Base-by-base conservation (phyloP, 2,797 vertebrate genomes). In the Coreius guichenoti region DNA sequence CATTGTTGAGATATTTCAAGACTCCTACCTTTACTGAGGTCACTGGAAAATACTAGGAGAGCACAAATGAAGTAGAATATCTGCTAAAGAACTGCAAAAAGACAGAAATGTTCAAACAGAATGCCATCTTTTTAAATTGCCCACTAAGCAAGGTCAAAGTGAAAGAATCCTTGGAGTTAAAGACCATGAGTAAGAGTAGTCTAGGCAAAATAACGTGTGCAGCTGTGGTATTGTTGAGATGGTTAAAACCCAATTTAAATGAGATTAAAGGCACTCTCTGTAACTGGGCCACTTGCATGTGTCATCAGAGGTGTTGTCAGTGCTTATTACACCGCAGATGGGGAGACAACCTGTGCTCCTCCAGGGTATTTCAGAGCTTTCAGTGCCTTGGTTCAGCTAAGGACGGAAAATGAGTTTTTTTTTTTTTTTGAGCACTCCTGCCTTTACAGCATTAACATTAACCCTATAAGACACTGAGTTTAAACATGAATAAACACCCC, bases 1-100 rank as follows among this genome's bases (percentile, higher is more conserved):
- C 82, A 86, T 85, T 89, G 87, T 87, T 82, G 81, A 87, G 83
- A 82, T 83, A 89, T 89, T 88, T 82, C 56, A 87, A 86, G 85
- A 69, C 43, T 88, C 68, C 75, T 86, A 85, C 85, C 81, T 89
- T 88, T 86, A 58, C 87, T 74, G 81, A 86, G 80, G 80, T 85
- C 77, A 80, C 54, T 80, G 68, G 76, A 80, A 80, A 78, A 21
- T 39, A 84, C 65, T 8, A 19, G 12, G 49, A 79, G 29, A 69
- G 26, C 39, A 43, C 14, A 33, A 84, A 58, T 33, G 5, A 78
- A 76, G 72, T 29, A 39, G 14, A 65, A 29, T 61, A 82, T 49
- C 29, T 23, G 45, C 58, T 36, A 47, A 47, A 73, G n/a, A 61
- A 39, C n/a, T 1, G 21, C 61, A 26, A 29, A 58, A 63, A 8